Evolutionary conservation across 2,888 invertebrate genomes (phyloP).

Genomic region (Maniola hyperantus): DNA sequence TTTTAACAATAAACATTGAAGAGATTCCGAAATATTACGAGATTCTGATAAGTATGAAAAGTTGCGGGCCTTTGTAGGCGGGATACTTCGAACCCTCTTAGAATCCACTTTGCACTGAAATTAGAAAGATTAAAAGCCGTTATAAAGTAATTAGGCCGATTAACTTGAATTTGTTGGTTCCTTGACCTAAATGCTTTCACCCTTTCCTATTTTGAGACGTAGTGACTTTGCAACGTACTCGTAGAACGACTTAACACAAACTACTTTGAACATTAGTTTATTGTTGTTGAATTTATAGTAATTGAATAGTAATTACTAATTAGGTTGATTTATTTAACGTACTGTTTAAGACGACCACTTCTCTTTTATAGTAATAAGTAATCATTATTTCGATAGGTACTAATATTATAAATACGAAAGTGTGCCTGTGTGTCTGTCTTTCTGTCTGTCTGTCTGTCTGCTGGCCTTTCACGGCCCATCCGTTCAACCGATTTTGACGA

Average conservation of each 20-base stretch:
- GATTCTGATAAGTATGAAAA: conserved; percentile 6
- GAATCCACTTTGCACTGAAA: conserved; percentile 26
- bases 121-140: conserved; percentile 24
- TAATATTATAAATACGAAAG: no score
- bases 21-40: conserved; percentile 1
- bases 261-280: conserved; percentile 11
- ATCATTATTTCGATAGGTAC: no score
- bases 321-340: neutral
- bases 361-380: no score
- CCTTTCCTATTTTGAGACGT: conserved; percentile 13
- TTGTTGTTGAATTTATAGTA: neutral
- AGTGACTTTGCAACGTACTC: conserved; percentile 14
- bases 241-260: neutral
- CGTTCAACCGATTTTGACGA: no score
- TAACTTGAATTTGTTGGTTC: conserved; percentile 24
- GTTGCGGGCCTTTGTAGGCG: conserved; percentile 5
- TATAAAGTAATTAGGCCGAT: conserved; percentile 27
- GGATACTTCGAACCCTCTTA: conserved; percentile 15
- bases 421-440: no score
- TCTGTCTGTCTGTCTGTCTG: no score
- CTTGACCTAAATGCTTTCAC: conserved; percentile 25
- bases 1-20: neutral
- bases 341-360: neutral
- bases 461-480: no score
- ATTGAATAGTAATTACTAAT: conserved; percentile 4